Evolutionary conservation across 2,888 invertebrate genomes (phyloP), one percentile per base, ranked within the genome.

Genomic region (Malacosoma neustria): DNA sequence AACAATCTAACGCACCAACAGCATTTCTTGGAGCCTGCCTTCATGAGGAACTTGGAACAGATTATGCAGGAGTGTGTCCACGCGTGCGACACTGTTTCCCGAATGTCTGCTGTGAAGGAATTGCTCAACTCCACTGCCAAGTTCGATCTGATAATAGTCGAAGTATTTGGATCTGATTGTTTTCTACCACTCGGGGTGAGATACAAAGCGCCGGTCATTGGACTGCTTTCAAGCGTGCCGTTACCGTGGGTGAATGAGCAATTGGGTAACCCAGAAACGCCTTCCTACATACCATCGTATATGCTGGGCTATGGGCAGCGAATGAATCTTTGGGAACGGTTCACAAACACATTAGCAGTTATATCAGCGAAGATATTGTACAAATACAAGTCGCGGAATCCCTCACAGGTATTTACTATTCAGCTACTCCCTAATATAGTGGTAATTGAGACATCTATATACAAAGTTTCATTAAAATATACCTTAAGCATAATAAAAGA

Each of bases 161-260:
- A 85, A 62, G 76, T 88, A 3, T 89, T 89, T 43, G 87, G 87
- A 4, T 82, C 86, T 11, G 88, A 89, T 48, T 89, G 89, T 43
- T 87, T 88, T 39, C 68, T 89, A 13, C 88, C 88, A 1, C 74
- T 89, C 11, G 88, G 87, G 1, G 70, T 77, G 45, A 70, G 77
- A 46, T 87, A 88, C 37, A 71, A 81, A 36, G 82, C 87, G 1
- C 89, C 89, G 0, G 73, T 88, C 1, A 73, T 89, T 1, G 87
- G 87, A 1, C 61, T 87, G 2, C 72, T 88, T 1, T 87, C 87
- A 1, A 88, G 88, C 41, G 80, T 87, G 0, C 76, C 87, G 3
- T 57, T 88, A 30, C 88, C 89, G 0, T 89, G 89, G 89, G 72
- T 85, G 3, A 82, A 85, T 38, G 82, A 85, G 15, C 80, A 88